phyloP scores from a whole-genome alignment of 2,797 vertebrate species.

The Syngnathus rostellatus region DNA sequence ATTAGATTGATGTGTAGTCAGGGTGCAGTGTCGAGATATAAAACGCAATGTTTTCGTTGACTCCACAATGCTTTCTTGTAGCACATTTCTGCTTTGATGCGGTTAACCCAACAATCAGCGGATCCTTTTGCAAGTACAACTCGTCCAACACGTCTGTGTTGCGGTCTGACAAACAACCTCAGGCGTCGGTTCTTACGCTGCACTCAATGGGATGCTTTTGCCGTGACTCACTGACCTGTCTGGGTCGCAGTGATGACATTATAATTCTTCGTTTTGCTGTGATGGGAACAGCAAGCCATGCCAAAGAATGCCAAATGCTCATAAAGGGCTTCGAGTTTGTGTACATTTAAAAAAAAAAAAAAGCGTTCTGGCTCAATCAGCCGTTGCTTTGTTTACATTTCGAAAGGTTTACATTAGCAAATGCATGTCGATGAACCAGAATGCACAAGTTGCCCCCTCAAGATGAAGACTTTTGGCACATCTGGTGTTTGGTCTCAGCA shows the following conservation, averaged over 20 bases:
- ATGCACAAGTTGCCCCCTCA: slow-evolving; percentile 1
- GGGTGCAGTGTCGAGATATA: background rate
- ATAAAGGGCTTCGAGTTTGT: slow-evolving; percentile 7
- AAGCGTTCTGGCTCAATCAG: slow-evolving; percentile 4
- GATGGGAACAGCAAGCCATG: slow-evolving; percentile 18
- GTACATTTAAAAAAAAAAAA: slow-evolving; percentile 3
- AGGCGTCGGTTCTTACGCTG: slow-evolving; percentile 18
- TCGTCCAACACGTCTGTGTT: slow-evolving; percentile 29
- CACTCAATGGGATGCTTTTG: slow-evolving; percentile 17
- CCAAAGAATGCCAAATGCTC: slow-evolving; percentile 15
- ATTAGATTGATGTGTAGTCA: background rate
- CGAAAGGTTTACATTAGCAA: slow-evolving; percentile 10
- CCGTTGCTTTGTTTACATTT: slow-evolving; percentile 11
- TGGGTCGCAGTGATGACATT: slow-evolving; percentile 17
- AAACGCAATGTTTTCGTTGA: background rate
- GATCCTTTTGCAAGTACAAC: slow-evolving; percentile 9
- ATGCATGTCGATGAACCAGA: slow-evolving; percentile 10
- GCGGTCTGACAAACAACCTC: slow-evolving; percentile 34
- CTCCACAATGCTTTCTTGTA: background rate
- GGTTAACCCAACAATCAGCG: slow-evolving; percentile 21
- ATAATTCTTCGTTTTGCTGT: slow-evolving; percentile 9
- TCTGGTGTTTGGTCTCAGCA: background rate
- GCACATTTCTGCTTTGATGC: slow-evolving; percentile 29
- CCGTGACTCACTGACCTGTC: slow-evolving; percentile 32
- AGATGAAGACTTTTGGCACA: background rate